A percentile compares a stretch with the other conserved stretches of the same genome.
phyloP scores from a whole-genome alignment of 2,888 invertebrate genomes.

The Pecten maximus region DNA sequence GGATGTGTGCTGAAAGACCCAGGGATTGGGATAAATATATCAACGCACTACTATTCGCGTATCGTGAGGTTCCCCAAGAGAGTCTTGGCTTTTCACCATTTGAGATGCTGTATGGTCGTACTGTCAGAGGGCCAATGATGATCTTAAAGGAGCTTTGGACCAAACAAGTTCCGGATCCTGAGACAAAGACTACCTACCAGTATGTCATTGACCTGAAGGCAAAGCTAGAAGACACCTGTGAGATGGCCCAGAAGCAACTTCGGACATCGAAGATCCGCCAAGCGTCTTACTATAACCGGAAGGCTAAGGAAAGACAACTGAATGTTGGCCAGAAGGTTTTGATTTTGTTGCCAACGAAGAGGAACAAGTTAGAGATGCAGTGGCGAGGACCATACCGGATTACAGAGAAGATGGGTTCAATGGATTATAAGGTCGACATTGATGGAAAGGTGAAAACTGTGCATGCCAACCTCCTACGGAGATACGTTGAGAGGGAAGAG shows the following conservation, averaged over 20 bases:
- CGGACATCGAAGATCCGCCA: conserved; percentile 37
- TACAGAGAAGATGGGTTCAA: conserved; percentile 41
- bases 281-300: conserved; percentile 50
- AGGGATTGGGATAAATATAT: conserved; percentile 61
- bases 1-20: conserved; percentile 51
- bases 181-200: conserved; percentile 37
- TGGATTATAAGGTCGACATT: conserved; percentile 50
- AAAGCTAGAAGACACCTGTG: neutral
- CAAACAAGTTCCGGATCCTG: conserved; percentile 31
- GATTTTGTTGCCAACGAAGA: conserved; percentile 51
- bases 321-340: conserved; percentile 54
- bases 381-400: conserved; percentile 59
- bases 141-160: conserved; percentile 55
- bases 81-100: conserved; percentile 60
- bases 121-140: conserved; percentile 59
- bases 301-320: conserved; percentile 45
- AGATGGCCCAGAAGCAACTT: conserved; percentile 53
- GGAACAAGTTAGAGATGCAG: conserved; percentile 56
- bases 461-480: conserved; percentile 54
- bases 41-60: conserved; percentile 59
- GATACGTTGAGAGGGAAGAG: conserved; percentile 40
- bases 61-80: conserved; percentile 59
- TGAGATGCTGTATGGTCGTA: conserved; percentile 60
- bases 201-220: conserved; percentile 31
- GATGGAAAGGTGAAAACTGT: conserved; percentile 49